These are phyloP conservation scores for Lypha dubia DNA, from an alignment of 2,888 invertebrate genomes.

Conservation along the genomic window DNA sequence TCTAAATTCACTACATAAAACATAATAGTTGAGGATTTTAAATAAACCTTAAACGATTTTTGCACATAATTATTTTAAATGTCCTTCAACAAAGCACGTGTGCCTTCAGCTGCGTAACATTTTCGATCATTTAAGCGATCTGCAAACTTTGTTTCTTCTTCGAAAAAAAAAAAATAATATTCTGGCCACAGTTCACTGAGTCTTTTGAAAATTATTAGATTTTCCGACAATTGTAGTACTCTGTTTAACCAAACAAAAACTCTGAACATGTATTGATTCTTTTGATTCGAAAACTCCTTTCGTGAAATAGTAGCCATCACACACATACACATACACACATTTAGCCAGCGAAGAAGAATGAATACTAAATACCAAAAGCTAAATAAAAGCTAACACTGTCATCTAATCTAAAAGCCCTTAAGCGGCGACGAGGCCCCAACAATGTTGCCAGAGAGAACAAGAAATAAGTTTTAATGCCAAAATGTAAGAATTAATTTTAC, in stretches of 20 bases:
- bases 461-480: slow-evolving; percentile 51
- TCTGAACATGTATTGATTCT: not conserved
- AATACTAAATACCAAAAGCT: slow-evolving; percentile 21
- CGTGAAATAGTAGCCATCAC: not conserved
- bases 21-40: no score
- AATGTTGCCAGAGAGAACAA: slow-evolving; percentile 41
- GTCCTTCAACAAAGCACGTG: not conserved
- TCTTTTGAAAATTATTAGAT: slow-evolving; percentile 45
- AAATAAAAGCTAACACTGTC: slow-evolving; percentile 25
- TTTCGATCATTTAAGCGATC: slow-evolving; percentile 20
- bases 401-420: slow-evolving; percentile 52
- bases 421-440: slow-evolving; percentile 38
- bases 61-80: not conserved
- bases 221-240: slow-evolving; percentile 48
- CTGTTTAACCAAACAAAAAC: slow-evolving; percentile 21
- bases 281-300: not conserved
- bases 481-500: slow-evolving; percentile 62
- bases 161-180: slow-evolving; percentile 27
- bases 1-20: no score
- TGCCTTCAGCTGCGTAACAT: slow-evolving; percentile 8
- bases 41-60: not conserved
- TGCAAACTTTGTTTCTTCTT: no score
- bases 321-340: not conserved
- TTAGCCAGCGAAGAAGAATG: not conserved
- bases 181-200: slow-evolving; percentile 20